Evolutionary conservation across 2,797 vertebrate genomes (phyloP).

Genomic region (Buceros bicornis): DNA sequence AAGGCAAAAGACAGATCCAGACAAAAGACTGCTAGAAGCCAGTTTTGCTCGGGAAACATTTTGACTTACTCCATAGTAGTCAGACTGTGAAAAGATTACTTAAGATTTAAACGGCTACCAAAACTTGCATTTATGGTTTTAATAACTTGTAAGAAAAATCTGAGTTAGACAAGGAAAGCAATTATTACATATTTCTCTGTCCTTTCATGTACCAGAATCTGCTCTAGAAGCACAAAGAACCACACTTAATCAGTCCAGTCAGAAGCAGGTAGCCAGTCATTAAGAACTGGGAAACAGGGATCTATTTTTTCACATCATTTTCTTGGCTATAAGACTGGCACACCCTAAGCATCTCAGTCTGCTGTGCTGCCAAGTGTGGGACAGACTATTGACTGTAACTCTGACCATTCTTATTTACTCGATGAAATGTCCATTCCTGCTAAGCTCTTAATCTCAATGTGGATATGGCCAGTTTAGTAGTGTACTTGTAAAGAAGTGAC

Average conservation of each 20-base stretch:
- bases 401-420: constrained; percentile 50
- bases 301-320: not conserved
- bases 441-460: constrained; percentile 63
- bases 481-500: constrained; percentile 27
- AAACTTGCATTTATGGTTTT: not conserved
- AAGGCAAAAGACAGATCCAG: not conserved
- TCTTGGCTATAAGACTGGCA: not conserved
- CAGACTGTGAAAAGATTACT: not conserved
- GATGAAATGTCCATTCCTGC: constrained; percentile 46
- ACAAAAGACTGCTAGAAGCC: not conserved
- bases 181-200: not conserved
- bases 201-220: not conserved
- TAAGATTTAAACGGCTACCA: not conserved
- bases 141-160: not conserved
- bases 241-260: not conserved
- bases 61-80: not conserved
- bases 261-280: not conserved
- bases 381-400: constrained; percentile 38
- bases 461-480: constrained; percentile 34
- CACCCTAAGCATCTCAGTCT: not conserved
- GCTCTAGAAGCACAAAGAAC: not conserved
- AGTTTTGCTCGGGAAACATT: not conserved
- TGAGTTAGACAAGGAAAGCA: not conserved
- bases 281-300: not conserved
- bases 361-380: not conserved